Evolutionary conservation across 2,113 vertebrate genomes (phyloP).

Genomic region (Ardeotis arabs): DNA sequence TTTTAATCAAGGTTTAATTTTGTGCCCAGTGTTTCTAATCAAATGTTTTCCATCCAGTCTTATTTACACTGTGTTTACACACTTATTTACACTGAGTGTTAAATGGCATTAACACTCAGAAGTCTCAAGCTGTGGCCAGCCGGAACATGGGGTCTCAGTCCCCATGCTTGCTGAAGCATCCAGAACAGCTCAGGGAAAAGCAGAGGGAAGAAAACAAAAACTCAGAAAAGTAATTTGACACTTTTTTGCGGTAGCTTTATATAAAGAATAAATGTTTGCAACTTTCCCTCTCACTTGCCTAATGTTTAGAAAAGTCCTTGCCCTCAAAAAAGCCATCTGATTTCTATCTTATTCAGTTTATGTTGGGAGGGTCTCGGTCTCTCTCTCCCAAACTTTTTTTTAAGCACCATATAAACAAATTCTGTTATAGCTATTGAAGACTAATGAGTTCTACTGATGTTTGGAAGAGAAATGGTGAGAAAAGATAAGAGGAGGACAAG

Average conservation of each 20-base stretch:
- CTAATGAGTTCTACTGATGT: slow-evolving; percentile 10
- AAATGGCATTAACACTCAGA: background rate
- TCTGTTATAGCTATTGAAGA: background rate
- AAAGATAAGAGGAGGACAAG: background rate
- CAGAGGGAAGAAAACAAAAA: background rate
- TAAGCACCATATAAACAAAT: background rate
- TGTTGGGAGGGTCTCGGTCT: background rate
- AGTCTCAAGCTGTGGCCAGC: background rate
- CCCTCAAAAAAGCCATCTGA: background rate
- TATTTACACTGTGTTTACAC: background rate
- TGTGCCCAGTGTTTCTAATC: background rate
- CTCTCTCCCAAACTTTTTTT: background rate
- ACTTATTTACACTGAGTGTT: background rate
- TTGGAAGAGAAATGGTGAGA: slow-evolving; percentile 20
- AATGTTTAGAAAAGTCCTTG: background rate
- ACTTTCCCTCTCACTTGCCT: background rate
- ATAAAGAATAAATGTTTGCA: background rate
- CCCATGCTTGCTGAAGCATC: background rate
- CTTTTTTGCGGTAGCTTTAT: background rate
- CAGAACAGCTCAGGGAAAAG: background rate
- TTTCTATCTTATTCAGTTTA: background rate
- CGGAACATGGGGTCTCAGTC: background rate
- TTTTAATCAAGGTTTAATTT: background rate
- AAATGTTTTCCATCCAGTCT: background rate
- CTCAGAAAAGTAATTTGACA: background rate